Evolutionary conservation across 2,888 invertebrate genomes (phyloP).

Genomic region (Eugnorisma glareosa): DNA sequence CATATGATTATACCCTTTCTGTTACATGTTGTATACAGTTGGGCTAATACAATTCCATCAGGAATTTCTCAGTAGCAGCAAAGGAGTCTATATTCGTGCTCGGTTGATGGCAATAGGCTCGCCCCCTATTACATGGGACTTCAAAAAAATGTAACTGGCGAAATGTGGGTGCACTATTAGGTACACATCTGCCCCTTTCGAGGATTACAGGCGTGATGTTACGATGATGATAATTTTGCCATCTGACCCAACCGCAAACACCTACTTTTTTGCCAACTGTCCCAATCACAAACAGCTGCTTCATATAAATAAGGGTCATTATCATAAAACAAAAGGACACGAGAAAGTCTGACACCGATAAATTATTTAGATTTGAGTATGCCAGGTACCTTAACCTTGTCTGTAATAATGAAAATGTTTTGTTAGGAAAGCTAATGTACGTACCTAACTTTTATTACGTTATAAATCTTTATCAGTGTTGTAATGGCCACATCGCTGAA

Average conservation of each 20-base stretch:
- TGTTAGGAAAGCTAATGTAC: constrained; percentile 2
- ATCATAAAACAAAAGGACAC: neutral
- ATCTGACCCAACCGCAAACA: neutral
- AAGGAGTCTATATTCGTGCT: no score
- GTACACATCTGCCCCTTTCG: no score
- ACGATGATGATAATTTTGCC: no score
- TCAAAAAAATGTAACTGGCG: no score
- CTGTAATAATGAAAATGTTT: constrained; percentile 11
- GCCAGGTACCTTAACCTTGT: neutral
- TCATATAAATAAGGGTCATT: neutral
- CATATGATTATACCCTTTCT: no score
- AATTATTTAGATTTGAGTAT: neutral
- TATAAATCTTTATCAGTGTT: constrained; percentile 25
- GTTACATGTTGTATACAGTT: no score
- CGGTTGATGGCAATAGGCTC: no score
- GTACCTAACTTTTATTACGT: constrained; percentile 15
- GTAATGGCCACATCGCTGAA: constrained; percentile 6
- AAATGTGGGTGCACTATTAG: no score
- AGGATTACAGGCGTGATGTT: no score
- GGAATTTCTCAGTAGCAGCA: no score
- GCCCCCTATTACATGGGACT: no score
- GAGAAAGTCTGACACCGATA: neutral
- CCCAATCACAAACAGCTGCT: neutral
- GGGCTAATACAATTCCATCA: no score
- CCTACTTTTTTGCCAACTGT: neutral